Evolutionary conservation across 1,140 invertebrate genomes (phyloP).

Genomic region (Cardiocondyla obscurior): DNA sequence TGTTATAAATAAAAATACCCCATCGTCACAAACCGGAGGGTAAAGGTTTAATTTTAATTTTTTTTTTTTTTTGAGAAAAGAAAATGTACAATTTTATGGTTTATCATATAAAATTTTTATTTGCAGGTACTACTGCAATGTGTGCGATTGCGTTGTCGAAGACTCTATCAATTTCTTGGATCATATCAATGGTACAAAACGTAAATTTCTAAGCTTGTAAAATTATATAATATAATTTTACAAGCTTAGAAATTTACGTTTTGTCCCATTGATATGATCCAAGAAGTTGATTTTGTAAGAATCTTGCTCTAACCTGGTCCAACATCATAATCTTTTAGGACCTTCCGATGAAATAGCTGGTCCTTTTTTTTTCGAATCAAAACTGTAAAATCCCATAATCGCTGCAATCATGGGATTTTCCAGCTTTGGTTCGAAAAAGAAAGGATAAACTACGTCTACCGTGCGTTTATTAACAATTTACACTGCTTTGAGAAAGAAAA

Average conservation of each 20-base stretch:
- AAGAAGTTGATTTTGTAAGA: too few species aligned
- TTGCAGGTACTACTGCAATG: constrained; percentile 98
- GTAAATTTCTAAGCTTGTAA: constrained; percentile 82
- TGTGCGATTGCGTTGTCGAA: constrained; percentile 99
- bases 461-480: constrained; percentile 1
- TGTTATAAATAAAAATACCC: constrained; percentile 99
- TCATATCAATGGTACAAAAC: constrained; percentile 99
- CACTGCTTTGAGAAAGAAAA: not conserved
- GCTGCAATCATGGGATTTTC: constrained; percentile 98
- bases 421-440: constrained; percentile 97
- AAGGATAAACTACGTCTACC: constrained; percentile 77
- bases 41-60: constrained; percentile 83
- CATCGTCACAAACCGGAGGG: constrained; percentile 97
- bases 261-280: too few species aligned
- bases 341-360: constrained; percentile 92
- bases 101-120: constrained; percentile 15
- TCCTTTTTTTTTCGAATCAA: constrained; percentile 94
- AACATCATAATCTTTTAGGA: too few species aligned
- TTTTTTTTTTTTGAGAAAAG: not conserved
- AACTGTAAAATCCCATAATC: constrained; percentile 99
- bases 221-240: not conserved
- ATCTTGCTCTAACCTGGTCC: too few species aligned
- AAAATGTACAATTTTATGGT: not conserved
- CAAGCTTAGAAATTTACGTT: too few species aligned
- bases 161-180: constrained; percentile 99